A percentile compares a stretch with the other conserved stretches of the same genome.
These are phyloP conservation scores for Synergus laeviventris DNA, from an alignment of 2,888 invertebrate species.

Conservation along the genomic window DNA sequence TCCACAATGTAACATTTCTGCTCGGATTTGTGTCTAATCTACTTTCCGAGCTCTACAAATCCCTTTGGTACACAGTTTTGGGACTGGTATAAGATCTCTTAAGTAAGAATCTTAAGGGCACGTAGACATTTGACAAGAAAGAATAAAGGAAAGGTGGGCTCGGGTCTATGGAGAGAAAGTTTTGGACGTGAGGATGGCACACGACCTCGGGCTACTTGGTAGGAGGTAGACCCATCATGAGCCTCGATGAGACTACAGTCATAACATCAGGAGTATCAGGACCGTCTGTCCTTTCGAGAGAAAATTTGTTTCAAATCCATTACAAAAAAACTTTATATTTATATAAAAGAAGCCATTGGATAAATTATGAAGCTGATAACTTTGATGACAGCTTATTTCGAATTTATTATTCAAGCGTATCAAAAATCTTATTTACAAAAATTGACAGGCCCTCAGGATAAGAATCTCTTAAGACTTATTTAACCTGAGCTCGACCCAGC, in stretches of 20 bases:
- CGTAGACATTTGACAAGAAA: not conserved
- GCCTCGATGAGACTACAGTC: not conserved
- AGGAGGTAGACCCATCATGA: slow-evolving; percentile 19
- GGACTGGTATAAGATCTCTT: not conserved
- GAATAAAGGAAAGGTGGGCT: slow-evolving; percentile 17
- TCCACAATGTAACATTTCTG: not conserved
- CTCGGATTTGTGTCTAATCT: slow-evolving; percentile 35
- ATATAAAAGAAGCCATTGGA: too few species aligned
- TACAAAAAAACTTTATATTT: too few species aligned
- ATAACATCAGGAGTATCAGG: slow-evolving; percentile 8
- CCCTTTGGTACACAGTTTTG: slow-evolving; percentile 23
- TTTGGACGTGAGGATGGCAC: slow-evolving; percentile 28
- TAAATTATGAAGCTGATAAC: too few species aligned
- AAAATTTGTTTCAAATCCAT: not conserved
- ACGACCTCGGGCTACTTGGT: slow-evolving; percentile 34
- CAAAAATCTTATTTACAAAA: not conserved
- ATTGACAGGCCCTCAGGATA: not conserved
- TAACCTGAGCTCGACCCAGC: not conserved
- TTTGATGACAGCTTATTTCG: too few species aligned
- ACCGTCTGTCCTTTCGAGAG: not conserved
- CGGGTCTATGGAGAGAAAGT: slow-evolving; percentile 18
- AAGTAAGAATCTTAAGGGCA: not conserved
- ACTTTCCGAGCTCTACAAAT: slow-evolving; percentile 15
- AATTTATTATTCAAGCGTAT: not conserved
- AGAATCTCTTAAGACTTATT: slow-evolving; percentile 6